phyloP scores from a whole-genome alignment of 1,140 invertebrate genomes.

The Brachionus calyciflorus region DNA sequence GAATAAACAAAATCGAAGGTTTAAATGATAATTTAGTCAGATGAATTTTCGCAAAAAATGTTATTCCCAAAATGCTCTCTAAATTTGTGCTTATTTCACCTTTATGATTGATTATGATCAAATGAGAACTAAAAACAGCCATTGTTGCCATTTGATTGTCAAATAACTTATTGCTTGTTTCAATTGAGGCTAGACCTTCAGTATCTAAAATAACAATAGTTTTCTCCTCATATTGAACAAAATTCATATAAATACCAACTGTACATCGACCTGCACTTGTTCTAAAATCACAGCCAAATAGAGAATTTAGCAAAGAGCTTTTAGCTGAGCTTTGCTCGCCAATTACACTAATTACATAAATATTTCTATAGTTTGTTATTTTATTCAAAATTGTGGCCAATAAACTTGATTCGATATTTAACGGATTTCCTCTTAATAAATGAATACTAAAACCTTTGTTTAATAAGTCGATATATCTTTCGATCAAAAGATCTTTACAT shows the following conservation, averaged over 20 bases:
- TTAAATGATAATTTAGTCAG: background rate
- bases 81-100: slow-evolving; percentile 9
- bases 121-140: background rate
- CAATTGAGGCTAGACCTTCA: background rate
- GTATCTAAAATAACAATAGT: slow-evolving; percentile 6
- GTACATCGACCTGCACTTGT: slow-evolving; percentile 47
- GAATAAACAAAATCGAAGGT: background rate
- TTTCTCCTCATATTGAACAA: background rate
- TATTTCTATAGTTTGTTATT: background rate
- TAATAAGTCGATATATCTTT: background rate
- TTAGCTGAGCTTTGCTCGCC: slow-evolving; percentile 45
- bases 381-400: background rate
- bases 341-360: slow-evolving; percentile 30
- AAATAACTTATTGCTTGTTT: background rate
- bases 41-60: background rate
- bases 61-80: background rate
- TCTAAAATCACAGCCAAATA: slow-evolving; percentile 45
- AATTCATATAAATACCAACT: slow-evolving; percentile 27
- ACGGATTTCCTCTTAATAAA: background rate
- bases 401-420: background rate
- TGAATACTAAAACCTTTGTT: background rate
- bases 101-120: slow-evolving; percentile 12
- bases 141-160: slow-evolving; percentile 31
- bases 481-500: background rate
- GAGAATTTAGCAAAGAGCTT: slow-evolving; percentile 42